Evolutionary conservation across 2,888 invertebrate genomes (phyloP), one percentile per base, ranked within the genome.

Genomic region (Hyppa rectilinea): DNA sequence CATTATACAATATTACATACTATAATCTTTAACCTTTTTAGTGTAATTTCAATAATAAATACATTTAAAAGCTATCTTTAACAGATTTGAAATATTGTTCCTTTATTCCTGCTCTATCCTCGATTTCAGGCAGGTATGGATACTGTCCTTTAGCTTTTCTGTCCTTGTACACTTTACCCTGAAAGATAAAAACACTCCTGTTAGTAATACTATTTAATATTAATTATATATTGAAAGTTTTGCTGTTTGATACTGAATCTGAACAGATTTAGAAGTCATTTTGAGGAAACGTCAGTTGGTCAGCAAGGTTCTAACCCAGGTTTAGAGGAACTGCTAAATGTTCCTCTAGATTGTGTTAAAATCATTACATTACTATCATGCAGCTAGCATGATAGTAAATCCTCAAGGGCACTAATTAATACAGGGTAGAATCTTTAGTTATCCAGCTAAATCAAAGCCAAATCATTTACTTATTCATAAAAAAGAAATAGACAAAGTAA

Each of bases 61-160:
- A 36, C 29, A 55, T 55, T 65, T 65, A 71, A 20, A 66, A 31
- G 31, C 59, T 70, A 68, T 85, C 86, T 71, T 74, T 85, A 31
- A 92, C 87, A 68, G 90, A 89, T 75, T 95, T 92, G 77, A 96
- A 89, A 87, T 96, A 97, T 75, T 97, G 97, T 31, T 92, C 93
- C 90, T 97, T 98, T 29, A 98, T 96, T 84, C 93, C 91, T 2
- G 96, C 96, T 73, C 98, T 96, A 17, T 98, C 98, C 84, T 97
- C 97, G 0, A 97, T 91, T 36, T 96, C 95, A 0, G 98, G 98
- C 75, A 98, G 83, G 71, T 95, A 89, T 0, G 98, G 98, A 9
- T 85, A 86, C 12, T 98, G 96, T 23, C 98, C 98, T 85, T 96
- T 96, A 0, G 91, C 89, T 85, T 96, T 96, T 68, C 98, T 96